phyloP scores from a whole-genome alignment of 2,888 invertebrate genomes.

The Scelioninae gen. 1 region DNA sequence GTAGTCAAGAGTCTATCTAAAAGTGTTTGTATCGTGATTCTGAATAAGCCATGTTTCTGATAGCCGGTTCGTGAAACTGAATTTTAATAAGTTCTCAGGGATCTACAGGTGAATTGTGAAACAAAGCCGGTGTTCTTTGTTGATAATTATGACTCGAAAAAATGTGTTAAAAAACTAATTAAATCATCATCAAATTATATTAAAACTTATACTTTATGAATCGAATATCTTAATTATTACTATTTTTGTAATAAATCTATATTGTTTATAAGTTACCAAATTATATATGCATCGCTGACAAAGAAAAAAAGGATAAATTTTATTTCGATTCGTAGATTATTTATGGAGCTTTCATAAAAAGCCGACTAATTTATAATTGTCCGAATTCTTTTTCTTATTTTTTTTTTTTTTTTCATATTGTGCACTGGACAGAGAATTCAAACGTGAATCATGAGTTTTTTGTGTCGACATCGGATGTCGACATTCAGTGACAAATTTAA shows the following conservation, averaged over 20 bases:
- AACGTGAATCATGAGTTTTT: slow-evolving; percentile 37
- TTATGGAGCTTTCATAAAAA: slow-evolving; percentile 35
- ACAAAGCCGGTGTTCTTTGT: slow-evolving; percentile 18
- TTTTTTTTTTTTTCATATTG: slow-evolving; percentile 1
- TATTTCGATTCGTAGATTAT: slow-evolving; percentile 14
- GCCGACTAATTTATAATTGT: slow-evolving; percentile 33
- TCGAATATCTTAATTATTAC: neutral
- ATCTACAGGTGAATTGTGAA: slow-evolving; percentile 7
- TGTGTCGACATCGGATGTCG: slow-evolving; percentile 39
- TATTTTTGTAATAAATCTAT: neutral
- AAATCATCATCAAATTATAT: slow-evolving; percentile 7
- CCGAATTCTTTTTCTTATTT: slow-evolving; percentile 8
- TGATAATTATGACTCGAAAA: slow-evolving; percentile 11
- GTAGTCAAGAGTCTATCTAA: slow-evolving; percentile 18
- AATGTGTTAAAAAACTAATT: slow-evolving; percentile 1
- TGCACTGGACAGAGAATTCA: slow-evolving; percentile 5
- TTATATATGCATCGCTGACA: neutral
- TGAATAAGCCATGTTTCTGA: slow-evolving; percentile 5
- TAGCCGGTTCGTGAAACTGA: slow-evolving; percentile 29
- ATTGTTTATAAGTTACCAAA: slow-evolving; percentile 14
- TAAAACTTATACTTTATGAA: slow-evolving; percentile 19
- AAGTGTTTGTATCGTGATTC: slow-evolving; percentile 18
- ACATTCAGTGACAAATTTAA: slow-evolving; percentile 50
- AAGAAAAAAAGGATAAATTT: slow-evolving; percentile 28
- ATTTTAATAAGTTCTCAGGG: slow-evolving; percentile 55